phyloP scores from a whole-genome alignment of 2,113 vertebrate genomes.

The Leptosomus discolor region DNA sequence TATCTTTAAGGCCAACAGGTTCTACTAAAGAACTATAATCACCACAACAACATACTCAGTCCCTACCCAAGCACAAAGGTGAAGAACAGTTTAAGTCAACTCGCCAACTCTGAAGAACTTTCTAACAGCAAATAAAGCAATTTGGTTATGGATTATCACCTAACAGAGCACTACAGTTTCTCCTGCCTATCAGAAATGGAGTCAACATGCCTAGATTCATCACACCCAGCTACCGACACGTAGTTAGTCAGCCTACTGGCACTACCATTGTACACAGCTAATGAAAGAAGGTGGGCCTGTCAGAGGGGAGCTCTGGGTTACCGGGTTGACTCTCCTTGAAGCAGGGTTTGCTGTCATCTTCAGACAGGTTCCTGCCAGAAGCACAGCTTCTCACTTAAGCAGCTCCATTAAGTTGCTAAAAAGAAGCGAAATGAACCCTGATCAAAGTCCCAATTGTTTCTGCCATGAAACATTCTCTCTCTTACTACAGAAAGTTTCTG shows the following conservation, averaged over 20 bases:
- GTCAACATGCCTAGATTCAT: background rate
- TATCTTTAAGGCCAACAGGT: background rate
- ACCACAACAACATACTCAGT: rapidly evolving
- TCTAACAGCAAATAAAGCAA: background rate
- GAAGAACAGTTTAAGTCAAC: background rate
- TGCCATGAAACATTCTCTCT: background rate
- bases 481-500: background rate
- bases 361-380: background rate
- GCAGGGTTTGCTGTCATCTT: background rate
- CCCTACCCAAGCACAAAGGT: background rate
- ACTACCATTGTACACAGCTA: background rate
- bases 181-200: background rate
- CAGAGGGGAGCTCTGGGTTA: background rate
- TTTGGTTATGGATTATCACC: background rate
- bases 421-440: background rate
- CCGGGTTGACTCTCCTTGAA: background rate
- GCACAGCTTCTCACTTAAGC: background rate
- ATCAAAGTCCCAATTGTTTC: background rate
- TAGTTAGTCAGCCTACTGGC: background rate
- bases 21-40: background rate
- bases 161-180: background rate
- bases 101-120: background rate
- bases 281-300: background rate
- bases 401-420: background rate
- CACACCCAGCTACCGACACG: background rate